Base-by-base conservation (phyloP, 2,888 invertebrate genomes). In the Omphaloscelis lunosa region DNA sequence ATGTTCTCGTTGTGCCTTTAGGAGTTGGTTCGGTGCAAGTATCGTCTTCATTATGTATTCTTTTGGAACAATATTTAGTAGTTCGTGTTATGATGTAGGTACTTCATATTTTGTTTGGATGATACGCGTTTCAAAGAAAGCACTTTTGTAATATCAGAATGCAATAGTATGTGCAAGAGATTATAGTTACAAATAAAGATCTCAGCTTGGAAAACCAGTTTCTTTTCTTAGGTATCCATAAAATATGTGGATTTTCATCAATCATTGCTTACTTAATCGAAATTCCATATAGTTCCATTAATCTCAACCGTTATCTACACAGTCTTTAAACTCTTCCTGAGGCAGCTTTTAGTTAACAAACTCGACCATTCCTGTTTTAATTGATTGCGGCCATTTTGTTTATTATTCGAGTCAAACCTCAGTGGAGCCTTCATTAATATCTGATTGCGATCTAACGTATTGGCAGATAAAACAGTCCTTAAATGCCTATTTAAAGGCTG, bases 311-410 rank as follows among this genome's bases (percentile, higher is more conserved):
- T 48, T 68, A 53, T 67, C 59, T 51, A 34, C 15, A 39, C 56
- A 41, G 39, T 41, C 9, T 66, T n/a, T 23, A 59, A 17, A 70
- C 17, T 83, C 59, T 62, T 72, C 34, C 62, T 56, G n/a, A 53
- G 12, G 8, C 20, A 23, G 23, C 17, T 72, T 0, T 61, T 39
- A 71, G 29, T 59, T 59, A 63, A 70, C 27, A 66, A 59, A 59
- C 65, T 48, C 17, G 2, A 48, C 48, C n/a, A 72, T 61, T 86
- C 66, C 65, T 17, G 58, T 75, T 73, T 59, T 85, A 77, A 82
- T 84, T 82, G 83, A 82, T 83, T 62, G 56, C 59, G 41, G 27
- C 71, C 65, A 51, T 82, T 77, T 82, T 78, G 71, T 83, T 74
- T 82, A 77, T 82, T 59, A 71, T 69, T 74, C 23, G 12, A 77